These are phyloP conservation scores for Drosophila nigromelanica DNA, from an alignment of 1,140 invertebrate species.

Conservation along the genomic window DNA sequence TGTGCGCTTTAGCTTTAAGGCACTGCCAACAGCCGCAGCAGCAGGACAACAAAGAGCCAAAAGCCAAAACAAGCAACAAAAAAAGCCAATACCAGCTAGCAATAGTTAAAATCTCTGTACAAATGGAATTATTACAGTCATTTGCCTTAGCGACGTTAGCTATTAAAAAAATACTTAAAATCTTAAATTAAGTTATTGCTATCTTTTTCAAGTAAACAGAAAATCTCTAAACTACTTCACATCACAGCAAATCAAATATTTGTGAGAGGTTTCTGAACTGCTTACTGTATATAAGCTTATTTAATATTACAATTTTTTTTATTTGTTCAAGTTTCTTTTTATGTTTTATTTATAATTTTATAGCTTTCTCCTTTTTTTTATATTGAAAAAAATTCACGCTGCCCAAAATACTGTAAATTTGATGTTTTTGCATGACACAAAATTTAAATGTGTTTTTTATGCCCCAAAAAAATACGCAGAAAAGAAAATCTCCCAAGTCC, in stretches of 20 bases:
- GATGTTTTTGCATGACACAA: conserved; percentile 44
- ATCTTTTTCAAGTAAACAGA: conserved; percentile 52
- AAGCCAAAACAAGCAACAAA: conserved; percentile 12
- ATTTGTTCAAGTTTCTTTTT: conserved; percentile 9
- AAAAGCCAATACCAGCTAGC: conserved; percentile 25
- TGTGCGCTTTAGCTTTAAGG: conserved; percentile 43
- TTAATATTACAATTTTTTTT: conserved; percentile 15
- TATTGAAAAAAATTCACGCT: conserved; percentile 10
- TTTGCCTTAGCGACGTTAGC: conserved; percentile 44
- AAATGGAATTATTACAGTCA: conserved; percentile 47
- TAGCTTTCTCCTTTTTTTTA: conserved; percentile 2
- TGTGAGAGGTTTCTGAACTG: conserved; percentile 80
- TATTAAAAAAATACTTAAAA: background rate
- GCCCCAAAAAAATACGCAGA: conserved; percentile 2
- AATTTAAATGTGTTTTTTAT: conserved; percentile 25
- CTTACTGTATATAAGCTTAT: conserved; percentile 59
- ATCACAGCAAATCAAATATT: conserved; percentile 68
- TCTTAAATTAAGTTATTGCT: conserved; percentile 1
- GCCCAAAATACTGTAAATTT: conserved; percentile 36
- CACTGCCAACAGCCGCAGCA: conserved; percentile 53
- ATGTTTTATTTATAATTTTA: background rate
- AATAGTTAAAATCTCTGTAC: conserved; percentile 42
- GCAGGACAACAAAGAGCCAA: conserved; percentile 62
- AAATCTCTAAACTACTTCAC: conserved; percentile 72
- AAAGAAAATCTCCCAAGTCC: conserved; percentile 2